Percentiles rank a stretch among this genome's conserved stretches.
These are phyloP conservation scores for Eupithecia tripunctaria DNA, from an alignment of 2,888 invertebrate genomes.

Conservation along the genomic window DNA sequence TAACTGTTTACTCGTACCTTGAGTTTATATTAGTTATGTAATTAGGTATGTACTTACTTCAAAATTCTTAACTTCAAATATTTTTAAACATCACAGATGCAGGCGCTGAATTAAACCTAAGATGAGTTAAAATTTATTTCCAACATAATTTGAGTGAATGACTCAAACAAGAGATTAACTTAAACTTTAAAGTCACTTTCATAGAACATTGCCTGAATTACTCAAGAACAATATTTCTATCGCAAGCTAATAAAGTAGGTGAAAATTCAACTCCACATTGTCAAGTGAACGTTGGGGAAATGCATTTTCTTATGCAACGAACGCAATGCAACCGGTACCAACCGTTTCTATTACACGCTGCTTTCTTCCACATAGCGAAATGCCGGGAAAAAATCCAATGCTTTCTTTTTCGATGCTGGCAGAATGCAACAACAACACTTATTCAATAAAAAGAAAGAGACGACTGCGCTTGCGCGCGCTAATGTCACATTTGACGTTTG, in stretches of 20 bases:
- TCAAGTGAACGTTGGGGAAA: slow-evolving; percentile 66
- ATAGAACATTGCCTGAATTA: not conserved
- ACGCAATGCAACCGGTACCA: slow-evolving; percentile 75
- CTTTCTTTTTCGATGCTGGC: slow-evolving; percentile 83
- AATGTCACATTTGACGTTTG: slow-evolving; percentile 59
- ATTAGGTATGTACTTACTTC: not conserved
- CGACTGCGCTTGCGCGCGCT: slow-evolving; percentile 46
- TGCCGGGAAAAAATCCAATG: slow-evolving; percentile 75
- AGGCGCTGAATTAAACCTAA: no score
- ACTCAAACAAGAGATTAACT: no score
- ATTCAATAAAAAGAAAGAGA: slow-evolving; percentile 60
- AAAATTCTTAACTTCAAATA: no score
- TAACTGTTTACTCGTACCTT: no score
- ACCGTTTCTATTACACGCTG: slow-evolving; percentile 82
- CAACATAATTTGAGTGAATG: no score
- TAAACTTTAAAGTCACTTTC: not conserved
- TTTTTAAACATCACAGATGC: no score
- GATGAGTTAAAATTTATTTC: not conserved
- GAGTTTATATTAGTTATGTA: not conserved
- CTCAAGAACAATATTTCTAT: slow-evolving; percentile 4
- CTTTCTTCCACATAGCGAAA: slow-evolving; percentile 83
- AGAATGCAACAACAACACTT: slow-evolving; percentile 55
- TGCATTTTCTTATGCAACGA: slow-evolving; percentile 83
- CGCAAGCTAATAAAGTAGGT: slow-evolving; percentile 30
- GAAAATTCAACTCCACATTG: slow-evolving; percentile 42